Base-by-base conservation (phyloP, 2,888 invertebrate species). In the Cephus nigrinus region DNA sequence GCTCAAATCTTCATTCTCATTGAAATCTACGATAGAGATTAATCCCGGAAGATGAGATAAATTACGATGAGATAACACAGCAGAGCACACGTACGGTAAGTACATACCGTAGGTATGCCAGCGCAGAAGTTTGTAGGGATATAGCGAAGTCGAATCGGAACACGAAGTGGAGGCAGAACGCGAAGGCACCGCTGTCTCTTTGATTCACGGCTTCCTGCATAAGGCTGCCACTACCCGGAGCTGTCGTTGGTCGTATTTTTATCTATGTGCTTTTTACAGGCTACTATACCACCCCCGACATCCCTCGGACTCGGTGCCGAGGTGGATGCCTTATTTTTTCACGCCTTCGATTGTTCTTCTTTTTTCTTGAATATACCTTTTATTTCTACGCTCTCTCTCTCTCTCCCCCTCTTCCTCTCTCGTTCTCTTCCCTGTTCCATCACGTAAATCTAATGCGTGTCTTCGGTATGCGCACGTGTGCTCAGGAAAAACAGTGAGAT, bases 181-280 rank as follows among this genome's bases (percentile, higher is more conserved):
- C 40, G 40, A 15, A 40, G 40, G 40, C 82, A 83, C 84, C 82
- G 85, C 86, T 88, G 89, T 89, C 87, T 84, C 84, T 86, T 89
- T 90, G 89, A 90, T 90, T 89, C 88, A 90, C 87, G 82, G 87
- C 86, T 90, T 90, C 89, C 89, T 89, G 90, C 83, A 55, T 34
- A 69, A 40, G 23, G 69, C n/a, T 79, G 55, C 75, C 75, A 76
- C 75, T 32, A 32, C 69, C 23, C 69, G 69, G 75, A 73, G 77
- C 73, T 73, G 73, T 34, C 73, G 73, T 35, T 82, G 83, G 82
- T 85, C 82, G 85, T 88, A 88, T 88, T 88, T 88, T 87, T 82
- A 85, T 86, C 84, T 80, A 76, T 79, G 77, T 81, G 79, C 81
- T 80, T 82, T 77, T 69, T 55, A 71, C 31, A 72, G 55, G 79